phyloP scores from a whole-genome alignment of 2,113 vertebrate genomes.

The Regulus satrapa region DNA sequence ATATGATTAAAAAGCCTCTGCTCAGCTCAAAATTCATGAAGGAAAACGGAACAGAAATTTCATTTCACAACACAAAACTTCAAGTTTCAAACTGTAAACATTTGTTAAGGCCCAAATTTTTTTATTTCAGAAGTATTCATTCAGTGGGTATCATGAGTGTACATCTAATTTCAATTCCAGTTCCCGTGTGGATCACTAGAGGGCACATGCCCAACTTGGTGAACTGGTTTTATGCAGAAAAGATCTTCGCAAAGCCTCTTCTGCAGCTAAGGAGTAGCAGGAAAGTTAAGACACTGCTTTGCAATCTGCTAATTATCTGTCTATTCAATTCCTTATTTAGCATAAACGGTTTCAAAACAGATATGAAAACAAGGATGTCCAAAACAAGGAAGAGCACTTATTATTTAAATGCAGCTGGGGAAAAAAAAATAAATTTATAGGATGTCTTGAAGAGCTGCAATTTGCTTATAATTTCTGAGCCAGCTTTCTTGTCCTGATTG shows the following conservation, averaged over 20 bases:
- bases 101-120: no score
- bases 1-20: neutral
- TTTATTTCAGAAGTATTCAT: neutral
- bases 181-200: neutral
- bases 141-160: no score
- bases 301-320: conserved; percentile 22
- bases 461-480: conserved; percentile 28
- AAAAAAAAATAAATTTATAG: neutral
- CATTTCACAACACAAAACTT: no score
- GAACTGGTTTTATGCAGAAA: neutral
- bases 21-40: neutral
- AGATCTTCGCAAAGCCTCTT: neutral
- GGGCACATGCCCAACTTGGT: neutral
- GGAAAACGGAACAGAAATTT: neutral
- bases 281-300: neutral
- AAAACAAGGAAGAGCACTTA: neutral
- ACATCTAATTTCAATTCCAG: neutral
- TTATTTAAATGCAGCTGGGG: neutral
- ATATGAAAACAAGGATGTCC: neutral
- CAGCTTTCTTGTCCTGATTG: conserved; percentile 14
- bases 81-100: neutral
- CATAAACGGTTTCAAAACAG: neutral
- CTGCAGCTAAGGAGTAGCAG: neutral
- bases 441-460: neutral
- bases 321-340: neutral